Evolutionary conservation across 2,797 vertebrate species (phyloP).

Genomic region (Enoplosus armatus): DNA sequence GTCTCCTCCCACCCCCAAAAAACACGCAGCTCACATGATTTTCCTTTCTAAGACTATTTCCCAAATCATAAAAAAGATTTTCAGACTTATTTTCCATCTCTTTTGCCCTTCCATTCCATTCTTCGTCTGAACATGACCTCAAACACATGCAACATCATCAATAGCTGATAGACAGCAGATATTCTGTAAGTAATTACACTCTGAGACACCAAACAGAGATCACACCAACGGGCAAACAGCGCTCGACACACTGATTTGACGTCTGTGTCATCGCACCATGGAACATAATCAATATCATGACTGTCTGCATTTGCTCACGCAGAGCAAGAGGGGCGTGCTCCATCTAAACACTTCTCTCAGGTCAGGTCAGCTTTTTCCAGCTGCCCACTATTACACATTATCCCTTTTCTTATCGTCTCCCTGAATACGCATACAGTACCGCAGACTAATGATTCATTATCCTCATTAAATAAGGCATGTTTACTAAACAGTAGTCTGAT

Average conservation of each 20-base stretch:
- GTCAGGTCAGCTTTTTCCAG: constrained; percentile 61
- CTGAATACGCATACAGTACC: neutral
- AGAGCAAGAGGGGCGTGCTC: neutral
- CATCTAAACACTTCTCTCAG: constrained; percentile 49
- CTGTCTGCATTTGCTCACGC: constrained; percentile 23
- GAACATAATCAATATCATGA: constrained; percentile 53
- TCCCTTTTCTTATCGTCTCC: constrained; percentile 3
- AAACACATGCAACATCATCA: constrained; percentile 45
- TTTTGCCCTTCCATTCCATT: neutral
- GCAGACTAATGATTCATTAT: constrained; percentile 42
- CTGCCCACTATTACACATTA: neutral
- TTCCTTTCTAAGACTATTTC: too few species aligned
- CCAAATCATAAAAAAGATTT: constrained; percentile 1
- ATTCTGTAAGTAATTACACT: constrained; percentile 50
- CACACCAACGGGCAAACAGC: neutral
- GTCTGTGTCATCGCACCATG: constrained; percentile 28
- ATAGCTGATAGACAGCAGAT: constrained; percentile 36
- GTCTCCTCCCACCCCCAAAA: neutral
- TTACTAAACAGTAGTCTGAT: constrained; percentile 54
- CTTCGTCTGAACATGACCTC: constrained; percentile 21
- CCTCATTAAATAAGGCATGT: constrained; percentile 53
- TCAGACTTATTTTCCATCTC: neutral
- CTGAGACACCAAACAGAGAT: constrained; percentile 49
- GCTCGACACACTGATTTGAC: constrained; percentile 14
- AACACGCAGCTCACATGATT: too few species aligned